phyloP scores from a whole-genome alignment of 2,888 invertebrate species.

The Microplitis manilae region DNA sequence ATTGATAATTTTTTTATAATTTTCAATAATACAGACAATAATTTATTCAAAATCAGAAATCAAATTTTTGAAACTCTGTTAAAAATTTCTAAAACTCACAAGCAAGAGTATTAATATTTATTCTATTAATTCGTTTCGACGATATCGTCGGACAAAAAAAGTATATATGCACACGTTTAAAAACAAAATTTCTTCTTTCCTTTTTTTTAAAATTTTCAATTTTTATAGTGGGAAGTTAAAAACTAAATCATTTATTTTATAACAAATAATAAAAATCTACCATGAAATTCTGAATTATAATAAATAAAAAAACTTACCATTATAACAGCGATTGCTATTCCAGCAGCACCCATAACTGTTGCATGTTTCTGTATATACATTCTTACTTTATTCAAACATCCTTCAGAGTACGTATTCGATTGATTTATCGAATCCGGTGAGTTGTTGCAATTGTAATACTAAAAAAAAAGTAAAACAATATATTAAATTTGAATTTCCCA shows the following conservation, averaged over 20 bases:
- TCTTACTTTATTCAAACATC: constrained; percentile 83
- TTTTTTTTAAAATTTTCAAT: constrained; percentile 41
- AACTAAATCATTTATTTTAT: too few relatives aligned
- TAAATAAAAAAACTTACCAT: constrained; percentile 77
- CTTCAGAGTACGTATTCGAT: constrained; percentile 80
- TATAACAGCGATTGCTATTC: constrained; percentile 86
- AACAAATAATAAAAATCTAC: too few relatives aligned
- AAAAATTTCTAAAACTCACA: too few relatives aligned
- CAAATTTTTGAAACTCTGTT: too few relatives aligned
- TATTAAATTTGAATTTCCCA: constrained; percentile 13
- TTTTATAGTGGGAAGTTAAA: not conserved
- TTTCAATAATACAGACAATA: too few relatives aligned
- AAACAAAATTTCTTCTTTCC: not conserved
- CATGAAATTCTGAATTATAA: not conserved
- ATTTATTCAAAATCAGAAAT: too few relatives aligned
- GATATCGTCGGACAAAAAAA: too few relatives aligned
- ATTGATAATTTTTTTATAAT: too few relatives aligned
- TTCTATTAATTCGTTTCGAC: too few relatives aligned
- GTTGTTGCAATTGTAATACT: constrained; percentile 68
- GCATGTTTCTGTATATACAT: constrained; percentile 85
- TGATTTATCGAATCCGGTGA: constrained; percentile 70
- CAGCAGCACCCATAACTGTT: constrained; percentile 84
- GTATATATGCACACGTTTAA: too few relatives aligned
- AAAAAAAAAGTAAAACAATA: constrained; percentile 55
- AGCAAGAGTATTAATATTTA: too few relatives aligned